phyloP scores from a whole-genome alignment of 2,113 vertebrate species.

The Malurus alboscapulatus region DNA sequence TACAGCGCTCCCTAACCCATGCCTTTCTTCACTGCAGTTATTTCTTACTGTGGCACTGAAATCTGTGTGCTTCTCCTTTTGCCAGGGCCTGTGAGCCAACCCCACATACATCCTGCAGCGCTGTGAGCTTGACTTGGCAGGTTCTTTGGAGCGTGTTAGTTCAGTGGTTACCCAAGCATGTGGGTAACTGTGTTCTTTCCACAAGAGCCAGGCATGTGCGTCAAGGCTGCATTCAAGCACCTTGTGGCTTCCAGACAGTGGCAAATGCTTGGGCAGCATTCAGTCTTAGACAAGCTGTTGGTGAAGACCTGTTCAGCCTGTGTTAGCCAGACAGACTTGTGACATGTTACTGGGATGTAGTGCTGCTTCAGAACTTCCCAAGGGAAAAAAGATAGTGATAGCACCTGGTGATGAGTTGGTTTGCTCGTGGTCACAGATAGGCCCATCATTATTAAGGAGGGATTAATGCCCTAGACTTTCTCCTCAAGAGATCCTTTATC shows the following conservation, averaged over 20 bases:
- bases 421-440: background rate
- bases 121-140: slow-evolving; percentile 15
- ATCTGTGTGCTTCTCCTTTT: background rate
- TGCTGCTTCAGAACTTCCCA: background rate
- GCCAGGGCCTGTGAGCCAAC: background rate
- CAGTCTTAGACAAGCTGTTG: background rate
- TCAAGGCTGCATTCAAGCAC: background rate
- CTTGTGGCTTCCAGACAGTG: background rate
- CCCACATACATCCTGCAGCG: background rate
- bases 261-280: background rate
- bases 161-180: background rate
- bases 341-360: background rate
- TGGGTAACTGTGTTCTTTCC: background rate
- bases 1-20: background rate
- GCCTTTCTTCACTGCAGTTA: background rate
- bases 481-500: background rate
- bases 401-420: background rate
- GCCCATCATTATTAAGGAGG: background rate
- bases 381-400: background rate
- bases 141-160: background rate
- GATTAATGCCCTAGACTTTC: background rate
- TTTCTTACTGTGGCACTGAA: background rate
- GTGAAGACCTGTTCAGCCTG: background rate
- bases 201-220: background rate
- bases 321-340: background rate